Conservation (phyloP, 2,888 invertebrate genomes). For the Halictus ligatus region DNA sequence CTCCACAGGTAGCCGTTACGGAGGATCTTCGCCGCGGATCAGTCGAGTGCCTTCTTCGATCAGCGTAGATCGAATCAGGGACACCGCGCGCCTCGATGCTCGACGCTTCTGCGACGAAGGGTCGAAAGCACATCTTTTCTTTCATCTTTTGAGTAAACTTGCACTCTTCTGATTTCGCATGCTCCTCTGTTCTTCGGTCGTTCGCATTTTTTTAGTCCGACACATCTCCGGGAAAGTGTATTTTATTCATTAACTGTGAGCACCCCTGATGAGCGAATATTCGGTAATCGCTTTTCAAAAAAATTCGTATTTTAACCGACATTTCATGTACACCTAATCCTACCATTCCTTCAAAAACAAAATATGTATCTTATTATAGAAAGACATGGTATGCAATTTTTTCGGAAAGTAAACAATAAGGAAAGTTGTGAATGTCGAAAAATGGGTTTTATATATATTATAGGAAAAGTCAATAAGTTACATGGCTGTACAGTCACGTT, state of each 20-base stretch:
- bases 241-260: neutral
- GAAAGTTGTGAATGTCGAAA: too few relatives aligned
- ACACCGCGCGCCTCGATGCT: neutral
- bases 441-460: too few relatives aligned
- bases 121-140: neutral
- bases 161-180: neutral
- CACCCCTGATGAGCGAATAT: neutral
- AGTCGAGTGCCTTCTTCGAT: neutral
- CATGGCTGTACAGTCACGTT: too few relatives aligned
- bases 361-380: too few relatives aligned
- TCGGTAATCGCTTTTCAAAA: too few relatives aligned
- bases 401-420: too few relatives aligned
- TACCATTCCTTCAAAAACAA: too few relatives aligned
- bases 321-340: too few relatives aligned
- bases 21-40: neutral
- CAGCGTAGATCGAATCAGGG: neutral
- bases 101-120: neutral
- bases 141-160: neutral
- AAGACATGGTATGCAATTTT: too few relatives aligned
- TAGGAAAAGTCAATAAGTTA: too few relatives aligned
- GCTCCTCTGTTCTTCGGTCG: neutral
- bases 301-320: too few relatives aligned
- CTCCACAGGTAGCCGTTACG: neutral
- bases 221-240: neutral
- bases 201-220: neutral